Percentiles rank a stretch among this genome's conserved stretches.
phyloP scores from a whole-genome alignment of 1,140 invertebrate species.

The Drosophila leontia region DNA sequence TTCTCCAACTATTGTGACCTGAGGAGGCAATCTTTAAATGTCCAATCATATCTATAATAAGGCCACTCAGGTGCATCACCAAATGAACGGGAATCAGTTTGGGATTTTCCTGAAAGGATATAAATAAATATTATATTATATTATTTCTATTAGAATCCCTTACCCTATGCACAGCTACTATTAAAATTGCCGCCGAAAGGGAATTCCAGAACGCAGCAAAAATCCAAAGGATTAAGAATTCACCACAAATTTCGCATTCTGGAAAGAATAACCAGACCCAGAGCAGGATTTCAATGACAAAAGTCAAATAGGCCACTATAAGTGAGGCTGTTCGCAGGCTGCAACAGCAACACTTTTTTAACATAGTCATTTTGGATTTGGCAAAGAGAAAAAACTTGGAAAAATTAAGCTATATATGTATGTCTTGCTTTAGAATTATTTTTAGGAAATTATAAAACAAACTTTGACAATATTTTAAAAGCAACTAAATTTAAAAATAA shows the following conservation, averaged over 20 bases:
- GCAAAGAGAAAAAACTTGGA: not conserved
- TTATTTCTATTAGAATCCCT: not conserved
- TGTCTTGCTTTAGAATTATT: not conserved
- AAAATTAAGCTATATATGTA: not conserved
- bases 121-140: not conserved
- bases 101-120: not conserved
- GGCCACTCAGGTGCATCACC: slow-evolving; percentile 1
- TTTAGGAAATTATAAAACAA: not conserved
- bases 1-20: not conserved
- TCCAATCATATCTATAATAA: not conserved
- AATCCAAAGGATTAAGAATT: not conserved
- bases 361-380: not conserved
- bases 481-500: too few species aligned
- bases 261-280: not conserved
- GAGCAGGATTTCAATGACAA: not conserved
- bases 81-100: not conserved
- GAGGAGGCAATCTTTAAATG: not conserved
- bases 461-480: not conserved
- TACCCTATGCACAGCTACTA: slow-evolving; percentile 1
- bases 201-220: not conserved
- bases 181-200: not conserved
- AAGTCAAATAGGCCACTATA: not conserved
- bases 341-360: not conserved
- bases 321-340: not conserved
- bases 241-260: not conserved